A percentile compares a stretch with the other conserved stretches of the same genome.
phyloP scores from a whole-genome alignment of 2,797 vertebrate species.

The Rhinatrema bivittatum region DNA sequence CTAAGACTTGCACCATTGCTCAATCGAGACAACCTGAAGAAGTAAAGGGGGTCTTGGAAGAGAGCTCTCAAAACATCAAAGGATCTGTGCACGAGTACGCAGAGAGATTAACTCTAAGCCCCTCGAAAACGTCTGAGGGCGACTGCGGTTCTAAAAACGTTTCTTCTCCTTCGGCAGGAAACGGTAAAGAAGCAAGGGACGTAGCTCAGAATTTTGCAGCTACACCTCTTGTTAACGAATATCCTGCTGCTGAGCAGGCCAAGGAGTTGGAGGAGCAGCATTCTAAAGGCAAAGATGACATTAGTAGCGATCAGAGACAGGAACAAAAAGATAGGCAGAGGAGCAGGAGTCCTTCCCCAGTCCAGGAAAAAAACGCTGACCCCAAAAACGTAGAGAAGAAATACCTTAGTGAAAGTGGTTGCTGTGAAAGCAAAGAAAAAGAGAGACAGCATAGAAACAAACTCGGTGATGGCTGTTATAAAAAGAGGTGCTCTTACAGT shows the following conservation, averaged over 20 bases:
- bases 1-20: neutral
- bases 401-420: constrained; percentile 41
- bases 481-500: constrained; percentile 31
- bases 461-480: constrained; percentile 10
- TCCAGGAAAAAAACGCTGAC: constrained; percentile 24
- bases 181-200: constrained; percentile 16
- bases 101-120: constrained; percentile 20
- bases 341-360: constrained; percentile 6
- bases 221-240: constrained; percentile 6
- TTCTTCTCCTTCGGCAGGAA: constrained; percentile 10
- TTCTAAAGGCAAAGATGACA: constrained; percentile 9
- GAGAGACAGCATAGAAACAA: constrained; percentile 32
- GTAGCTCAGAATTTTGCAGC: neutral
- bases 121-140: neutral
- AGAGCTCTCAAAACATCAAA: constrained; percentile 13
- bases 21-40: constrained; percentile 24
- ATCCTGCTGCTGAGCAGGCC: constrained; percentile 19
- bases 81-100: neutral
- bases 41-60: constrained; percentile 2
- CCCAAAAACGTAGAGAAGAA: constrained; percentile 44
- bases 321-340: constrained; percentile 17
- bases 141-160: constrained; percentile 29
- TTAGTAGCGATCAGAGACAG: neutral
- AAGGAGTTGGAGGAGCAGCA: constrained; percentile 17
- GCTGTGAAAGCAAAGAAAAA: constrained; percentile 39